These are phyloP conservation scores for Caradrina kadenii DNA, from an alignment of 2,888 invertebrate genomes.

Conservation along the genomic window DNA sequence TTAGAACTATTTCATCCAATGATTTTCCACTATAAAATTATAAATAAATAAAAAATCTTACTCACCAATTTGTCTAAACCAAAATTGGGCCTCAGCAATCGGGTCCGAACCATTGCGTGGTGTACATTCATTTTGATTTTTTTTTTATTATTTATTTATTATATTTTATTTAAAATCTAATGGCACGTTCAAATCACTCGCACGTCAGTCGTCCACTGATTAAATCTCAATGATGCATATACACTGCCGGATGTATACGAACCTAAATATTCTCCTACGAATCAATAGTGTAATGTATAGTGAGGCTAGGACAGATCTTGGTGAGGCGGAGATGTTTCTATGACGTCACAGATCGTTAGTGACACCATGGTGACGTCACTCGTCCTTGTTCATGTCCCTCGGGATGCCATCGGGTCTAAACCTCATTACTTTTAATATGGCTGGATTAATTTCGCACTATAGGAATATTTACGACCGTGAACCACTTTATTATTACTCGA, in stretches of 20 bases:
- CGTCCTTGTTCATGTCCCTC: slow-evolving; percentile 74
- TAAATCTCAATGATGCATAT: slow-evolving; percentile 75
- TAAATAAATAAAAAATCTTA: slow-evolving; percentile 33
- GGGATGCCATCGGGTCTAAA: slow-evolving; percentile 69
- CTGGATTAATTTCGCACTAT: slow-evolving; percentile 54
- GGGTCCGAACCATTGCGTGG: slow-evolving; percentile 77
- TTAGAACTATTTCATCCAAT: slow-evolving; percentile 3
- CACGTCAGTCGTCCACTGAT: slow-evolving; percentile 74
- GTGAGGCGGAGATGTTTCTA: slow-evolving; percentile 77
- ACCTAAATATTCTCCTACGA: slow-evolving; percentile 68
- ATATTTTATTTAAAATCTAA: slow-evolving; percentile 60
- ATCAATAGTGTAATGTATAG: slow-evolving; percentile 78
- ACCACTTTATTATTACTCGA: slow-evolving; percentile 21
- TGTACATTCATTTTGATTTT: slow-evolving; percentile 79
- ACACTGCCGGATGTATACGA: slow-evolving; percentile 69
- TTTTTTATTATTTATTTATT: slow-evolving; percentile 49
- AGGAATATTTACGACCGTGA: slow-evolving; percentile 53
- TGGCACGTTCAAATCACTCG: slow-evolving; percentile 78
- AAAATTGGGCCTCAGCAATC: slow-evolving; percentile 73
- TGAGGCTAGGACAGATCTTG: slow-evolving; percentile 72
- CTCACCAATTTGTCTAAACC: slow-evolving; percentile 81
- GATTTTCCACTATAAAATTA: slow-evolving; percentile 5
- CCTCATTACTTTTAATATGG: slow-evolving; percentile 68
- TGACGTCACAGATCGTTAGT: slow-evolving; percentile 87
- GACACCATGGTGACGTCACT: slow-evolving; percentile 84